phyloP scores from a whole-genome alignment of 2,113 vertebrate species.

The Catagonus wagneri region DNA sequence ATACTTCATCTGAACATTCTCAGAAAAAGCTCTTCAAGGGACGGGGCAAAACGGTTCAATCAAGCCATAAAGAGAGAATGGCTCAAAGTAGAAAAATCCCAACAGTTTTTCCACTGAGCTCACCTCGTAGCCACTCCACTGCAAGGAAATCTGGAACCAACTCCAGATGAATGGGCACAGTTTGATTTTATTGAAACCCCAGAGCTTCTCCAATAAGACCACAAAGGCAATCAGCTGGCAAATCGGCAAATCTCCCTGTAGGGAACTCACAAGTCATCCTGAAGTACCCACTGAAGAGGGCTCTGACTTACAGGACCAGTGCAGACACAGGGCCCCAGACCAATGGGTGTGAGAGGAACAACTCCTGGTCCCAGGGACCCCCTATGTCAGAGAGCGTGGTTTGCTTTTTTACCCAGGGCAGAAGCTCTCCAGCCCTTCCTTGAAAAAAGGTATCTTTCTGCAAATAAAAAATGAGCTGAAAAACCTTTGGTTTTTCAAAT shows the following conservation, averaged over 20 bases:
- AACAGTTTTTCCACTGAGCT: background rate
- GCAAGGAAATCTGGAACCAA: slow-evolving; percentile 39
- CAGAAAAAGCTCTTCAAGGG: slow-evolving; percentile 58
- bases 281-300: background rate
- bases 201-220: slow-evolving; percentile 14
- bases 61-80: slow-evolving; percentile 40
- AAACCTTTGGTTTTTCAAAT: too few relatives aligned
- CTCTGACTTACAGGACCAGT: background rate
- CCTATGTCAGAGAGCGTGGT: background rate
- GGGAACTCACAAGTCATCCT: fast-evolving
- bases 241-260: background rate
- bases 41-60: slow-evolving; percentile 40
- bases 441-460: background rate
- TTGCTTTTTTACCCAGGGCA: slow-evolving; percentile 51
- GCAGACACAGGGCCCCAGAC: background rate
- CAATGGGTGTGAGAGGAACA: background rate
- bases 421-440: background rate
- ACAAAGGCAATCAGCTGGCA: slow-evolving; percentile 54
- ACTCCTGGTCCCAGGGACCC: fast-evolving
- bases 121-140: background rate
- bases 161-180: background rate
- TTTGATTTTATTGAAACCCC: background rate
- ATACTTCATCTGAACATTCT: background rate
- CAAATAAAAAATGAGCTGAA: too few relatives aligned
- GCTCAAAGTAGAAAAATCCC: background rate